Percentiles rank a stretch among this genome's conserved stretches.
phyloP scores from a whole-genome alignment of 2,888 invertebrate genomes.

The Pelosia muscerda region DNA sequence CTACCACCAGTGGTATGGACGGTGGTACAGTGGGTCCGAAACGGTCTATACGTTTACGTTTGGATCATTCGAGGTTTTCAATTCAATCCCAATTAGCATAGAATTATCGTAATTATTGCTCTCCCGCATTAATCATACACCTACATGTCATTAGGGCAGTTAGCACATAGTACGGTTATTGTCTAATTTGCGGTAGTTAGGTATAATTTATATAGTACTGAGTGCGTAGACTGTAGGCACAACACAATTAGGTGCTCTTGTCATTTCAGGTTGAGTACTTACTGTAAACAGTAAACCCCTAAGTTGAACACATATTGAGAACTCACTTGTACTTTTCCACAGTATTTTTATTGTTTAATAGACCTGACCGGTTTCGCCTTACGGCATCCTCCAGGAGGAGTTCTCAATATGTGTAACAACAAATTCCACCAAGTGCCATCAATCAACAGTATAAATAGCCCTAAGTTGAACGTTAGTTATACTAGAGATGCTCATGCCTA shows the following conservation, averaged over 20 bases:
- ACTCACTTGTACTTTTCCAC: no score
- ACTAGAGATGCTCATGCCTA: background rate
- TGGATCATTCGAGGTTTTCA: background rate
- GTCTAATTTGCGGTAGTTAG: background rate
- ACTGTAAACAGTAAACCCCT: background rate
- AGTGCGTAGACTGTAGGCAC: background rate
- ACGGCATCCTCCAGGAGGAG: no score
- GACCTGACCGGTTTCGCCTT: no score
- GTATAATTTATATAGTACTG: background rate
- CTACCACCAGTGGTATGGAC: no score
- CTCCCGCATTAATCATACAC: background rate
- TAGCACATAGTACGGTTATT: background rate
- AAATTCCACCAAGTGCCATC: no score
- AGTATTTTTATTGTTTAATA: no score
- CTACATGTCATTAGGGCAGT: background rate
- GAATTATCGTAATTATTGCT: background rate
- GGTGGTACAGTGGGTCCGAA: no score
- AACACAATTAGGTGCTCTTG: background rate
- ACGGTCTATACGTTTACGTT: background rate
- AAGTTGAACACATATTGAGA: no score
- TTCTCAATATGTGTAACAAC: no score
- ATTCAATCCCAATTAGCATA: background rate
- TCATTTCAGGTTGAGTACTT: background rate
- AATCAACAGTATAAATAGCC: no score
- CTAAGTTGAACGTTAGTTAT: background rate